Percentiles rank a stretch among this genome's conserved stretches.
Conservation (phyloP, 2,113 vertebrate genomes). For the Ptyas mucosa region DNA sequence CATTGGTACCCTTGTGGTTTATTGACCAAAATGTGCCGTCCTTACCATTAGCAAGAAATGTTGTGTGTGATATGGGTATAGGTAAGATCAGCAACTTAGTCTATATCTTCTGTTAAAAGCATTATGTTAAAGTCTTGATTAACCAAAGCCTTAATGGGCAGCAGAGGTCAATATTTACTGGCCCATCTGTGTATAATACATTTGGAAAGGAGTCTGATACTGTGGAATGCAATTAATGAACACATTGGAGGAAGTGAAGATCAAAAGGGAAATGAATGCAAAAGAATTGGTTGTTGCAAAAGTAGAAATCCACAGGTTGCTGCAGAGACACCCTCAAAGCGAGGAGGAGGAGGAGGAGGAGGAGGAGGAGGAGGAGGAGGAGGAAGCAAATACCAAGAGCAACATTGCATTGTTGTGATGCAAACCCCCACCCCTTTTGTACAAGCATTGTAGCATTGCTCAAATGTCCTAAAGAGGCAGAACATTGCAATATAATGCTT, state of each 20-base stretch:
- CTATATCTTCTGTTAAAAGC: neutral
- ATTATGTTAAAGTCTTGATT: neutral
- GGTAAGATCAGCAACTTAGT: neutral
- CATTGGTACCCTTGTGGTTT: neutral
- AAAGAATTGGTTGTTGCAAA: neutral
- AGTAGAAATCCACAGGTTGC: neutral
- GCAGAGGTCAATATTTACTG: neutral
- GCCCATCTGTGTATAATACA: neutral
- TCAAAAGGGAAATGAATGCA: neutral
- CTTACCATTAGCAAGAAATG: neutral
- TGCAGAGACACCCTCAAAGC: neutral
- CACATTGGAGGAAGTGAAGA: neutral
- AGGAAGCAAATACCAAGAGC: neutral
- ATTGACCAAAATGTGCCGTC: neutral
- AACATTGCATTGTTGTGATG: neutral
- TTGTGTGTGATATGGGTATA: neutral
- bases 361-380: no score
- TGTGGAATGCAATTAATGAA: neutral
- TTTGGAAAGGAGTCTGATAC: neutral
- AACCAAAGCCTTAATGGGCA: neutral
- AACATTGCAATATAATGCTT: neutral
- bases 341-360: no score
- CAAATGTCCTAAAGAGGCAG: neutral
- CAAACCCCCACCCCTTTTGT: neutral
- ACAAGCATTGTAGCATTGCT: neutral